Evolutionary conservation across 2,888 invertebrate species (phyloP), one percentile per base, ranked within the genome.

Genomic region (Epinotia bilunana): DNA sequence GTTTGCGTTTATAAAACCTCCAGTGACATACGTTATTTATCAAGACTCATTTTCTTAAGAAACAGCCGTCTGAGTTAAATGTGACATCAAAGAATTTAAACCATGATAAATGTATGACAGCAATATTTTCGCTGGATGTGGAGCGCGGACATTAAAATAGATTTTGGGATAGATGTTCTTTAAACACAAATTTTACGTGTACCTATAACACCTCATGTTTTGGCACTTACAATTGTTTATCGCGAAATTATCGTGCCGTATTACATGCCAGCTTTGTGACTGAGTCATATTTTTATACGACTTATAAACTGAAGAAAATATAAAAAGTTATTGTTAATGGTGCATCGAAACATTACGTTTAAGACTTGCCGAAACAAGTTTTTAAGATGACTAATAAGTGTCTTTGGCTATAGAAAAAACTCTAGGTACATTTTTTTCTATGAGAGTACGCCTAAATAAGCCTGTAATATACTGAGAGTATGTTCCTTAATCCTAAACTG

Each of bases 51-150:
- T 73, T 72, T 73, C 71, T 58, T 49, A 76, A 78, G 79, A 80
- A 81, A 81, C 79, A 78, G 78, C 62, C 74, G 77, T 77, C 76
- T 61, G 53, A 75, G 77, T 78, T 77, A 73, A 76, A 77, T 79
- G 82, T 83, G 81, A 88, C 87, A 84, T 90, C 90, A 90, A 90
- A 90, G 89, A 81, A 79, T 81, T 77, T 77, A 76, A 77, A 77
- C 68, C 82, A 80, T 78, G 80, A 83, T 81, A 79, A 83, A 90
- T 74, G 72, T 73, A 87, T 84, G 85, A 89, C 86, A 86, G 77
- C 79, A 82, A 84, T 82, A 86, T 83, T 87, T 82, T 80, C 78
- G 80, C 77, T 80, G 58, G 78, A 79, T 81, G 81, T 79, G 78
- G 79, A 18, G 55, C 60, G 57, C 46, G 28, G 55, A 53, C 62